Conservation (phyloP, 2,888 invertebrate species). For the Atethmia centrago region DNA sequence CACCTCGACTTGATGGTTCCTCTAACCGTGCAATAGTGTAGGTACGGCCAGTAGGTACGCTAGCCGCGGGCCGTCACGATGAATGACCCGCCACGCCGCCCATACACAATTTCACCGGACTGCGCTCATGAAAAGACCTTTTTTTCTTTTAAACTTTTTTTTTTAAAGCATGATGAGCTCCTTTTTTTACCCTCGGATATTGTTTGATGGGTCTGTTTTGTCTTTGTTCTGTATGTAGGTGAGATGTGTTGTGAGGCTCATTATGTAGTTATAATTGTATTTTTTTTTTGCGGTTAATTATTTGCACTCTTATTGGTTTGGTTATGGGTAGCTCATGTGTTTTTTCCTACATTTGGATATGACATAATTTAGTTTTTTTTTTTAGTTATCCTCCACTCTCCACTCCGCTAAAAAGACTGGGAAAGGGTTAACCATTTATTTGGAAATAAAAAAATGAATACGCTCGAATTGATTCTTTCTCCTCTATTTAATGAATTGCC, state of each 20-base stretch:
- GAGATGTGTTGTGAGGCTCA: constrained; percentile 19
- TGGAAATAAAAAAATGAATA: too few relatives aligned
- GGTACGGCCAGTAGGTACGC: constrained; percentile 82
- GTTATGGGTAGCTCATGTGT: background rate
- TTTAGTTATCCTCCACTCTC: background rate
- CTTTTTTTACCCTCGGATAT: constrained; percentile 63
- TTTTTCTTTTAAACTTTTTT: constrained; percentile 67
- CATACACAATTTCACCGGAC: constrained; percentile 80
- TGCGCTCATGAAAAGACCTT: constrained; percentile 79
- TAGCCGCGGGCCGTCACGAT: constrained; percentile 87
- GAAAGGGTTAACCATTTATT: too few relatives aligned
- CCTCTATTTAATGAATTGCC: background rate
- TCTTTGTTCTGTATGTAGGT: constrained; percentile 56
- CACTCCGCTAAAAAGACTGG: too few relatives aligned
- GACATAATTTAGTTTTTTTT: background rate
- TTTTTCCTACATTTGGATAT: background rate
- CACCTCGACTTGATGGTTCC: constrained; percentile 15
- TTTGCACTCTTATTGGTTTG: background rate
- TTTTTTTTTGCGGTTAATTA: background rate
- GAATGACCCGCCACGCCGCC: constrained; percentile 82
- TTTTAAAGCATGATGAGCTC: constrained; percentile 65
- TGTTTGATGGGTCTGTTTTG: constrained; percentile 59
- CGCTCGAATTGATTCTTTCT: background rate
- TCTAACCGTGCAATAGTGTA: constrained; percentile 64
- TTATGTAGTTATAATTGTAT: constrained; percentile 2